Conservation (phyloP, 37 sponge, comb jelly and placozoan species). For the Hormiphora californensis region DNA sequence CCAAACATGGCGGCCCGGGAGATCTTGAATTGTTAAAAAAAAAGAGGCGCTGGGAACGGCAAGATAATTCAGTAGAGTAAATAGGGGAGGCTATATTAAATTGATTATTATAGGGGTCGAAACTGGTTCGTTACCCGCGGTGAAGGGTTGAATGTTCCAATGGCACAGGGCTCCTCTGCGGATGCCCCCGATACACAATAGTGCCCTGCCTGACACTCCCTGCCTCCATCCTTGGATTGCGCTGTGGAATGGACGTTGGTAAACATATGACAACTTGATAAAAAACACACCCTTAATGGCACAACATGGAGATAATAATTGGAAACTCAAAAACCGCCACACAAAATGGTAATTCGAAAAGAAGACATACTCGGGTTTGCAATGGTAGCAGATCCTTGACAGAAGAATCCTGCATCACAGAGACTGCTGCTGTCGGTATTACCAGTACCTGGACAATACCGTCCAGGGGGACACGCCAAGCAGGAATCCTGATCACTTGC, state of each 20-base stretch:
- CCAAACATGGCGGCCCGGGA: no score
- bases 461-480: neutral
- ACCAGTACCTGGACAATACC: neutral
- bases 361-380: neutral
- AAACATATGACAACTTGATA: no score
- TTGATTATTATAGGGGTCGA: no score
- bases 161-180: neutral
- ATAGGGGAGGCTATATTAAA: no score
- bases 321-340: neutral
- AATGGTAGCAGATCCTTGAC: slow-evolving; percentile 2
- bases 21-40: no score
- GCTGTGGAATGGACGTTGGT: neutral
- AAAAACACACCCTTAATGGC: no score
- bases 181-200: slow-evolving; percentile 24
- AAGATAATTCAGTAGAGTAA: no score
- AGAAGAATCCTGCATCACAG: slow-evolving; percentile 35
- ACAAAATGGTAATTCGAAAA: neutral
- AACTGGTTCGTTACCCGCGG: neutral
- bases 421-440: neutral
- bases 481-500: no score
- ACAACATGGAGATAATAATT: neutral
- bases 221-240: neutral
- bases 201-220: slow-evolving; percentile 25
- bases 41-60: no score
- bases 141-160: slow-evolving; percentile 21